Evolutionary conservation across 1,140 invertebrate genomes (phyloP).

Genomic region (Octopus bimaculoides): DNA sequence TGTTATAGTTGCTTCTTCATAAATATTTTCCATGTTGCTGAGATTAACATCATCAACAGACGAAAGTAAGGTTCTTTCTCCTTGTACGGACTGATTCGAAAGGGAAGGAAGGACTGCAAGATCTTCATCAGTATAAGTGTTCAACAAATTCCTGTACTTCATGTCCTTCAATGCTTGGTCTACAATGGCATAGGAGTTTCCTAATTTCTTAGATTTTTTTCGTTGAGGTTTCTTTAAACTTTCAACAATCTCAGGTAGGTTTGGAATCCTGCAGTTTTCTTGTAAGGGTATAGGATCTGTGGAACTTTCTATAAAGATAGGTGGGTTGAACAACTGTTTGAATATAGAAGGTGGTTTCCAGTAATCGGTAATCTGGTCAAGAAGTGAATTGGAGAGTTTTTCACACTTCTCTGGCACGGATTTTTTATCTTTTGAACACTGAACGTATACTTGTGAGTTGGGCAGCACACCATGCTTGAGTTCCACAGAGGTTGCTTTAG

Average conservation of each 20-base stretch:
- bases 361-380: constrained; percentile 1
- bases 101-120: too few species aligned
- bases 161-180: not conserved
- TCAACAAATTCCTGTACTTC: constrained; percentile 3
- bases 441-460: not conserved
- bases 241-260: constrained; percentile 5
- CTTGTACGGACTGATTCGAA: too few species aligned
- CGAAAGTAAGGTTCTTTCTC: too few species aligned
- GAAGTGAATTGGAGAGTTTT: constrained; percentile 6
- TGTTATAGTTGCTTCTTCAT: not conserved
- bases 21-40: not conserved
- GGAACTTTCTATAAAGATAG: constrained; percentile 4
- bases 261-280: not conserved
- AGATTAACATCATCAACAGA: too few species aligned
- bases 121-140: constrained; percentile 3
- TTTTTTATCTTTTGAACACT: not conserved
- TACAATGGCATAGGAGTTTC: not conserved
- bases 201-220: not conserved
- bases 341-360: not conserved
- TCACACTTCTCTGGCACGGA: constrained; percentile 1
- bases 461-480: constrained; percentile 5
- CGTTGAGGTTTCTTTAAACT: not conserved
- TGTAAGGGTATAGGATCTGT: not conserved
- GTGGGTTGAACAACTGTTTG: constrained; percentile 6
- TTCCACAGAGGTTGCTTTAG: constrained; percentile 6